A percentile compares a stretch with the other conserved stretches of the same genome.
These are phyloP conservation scores for Rhingia campestris DNA, from an alignment of 2,888 invertebrate genomes.

Conservation along the genomic window DNA sequence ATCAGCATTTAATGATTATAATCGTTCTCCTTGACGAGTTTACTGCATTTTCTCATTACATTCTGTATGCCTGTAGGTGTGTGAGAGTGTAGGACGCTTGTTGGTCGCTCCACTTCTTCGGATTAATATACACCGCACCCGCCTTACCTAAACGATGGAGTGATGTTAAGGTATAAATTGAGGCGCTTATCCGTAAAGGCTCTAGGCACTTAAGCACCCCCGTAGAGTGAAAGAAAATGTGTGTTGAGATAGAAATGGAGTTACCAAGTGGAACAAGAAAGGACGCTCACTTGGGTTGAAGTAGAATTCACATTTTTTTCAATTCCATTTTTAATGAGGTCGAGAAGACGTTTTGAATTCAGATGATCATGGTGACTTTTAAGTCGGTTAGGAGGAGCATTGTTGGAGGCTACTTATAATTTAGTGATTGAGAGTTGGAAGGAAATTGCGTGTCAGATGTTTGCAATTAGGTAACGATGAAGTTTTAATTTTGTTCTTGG, in stretches of 20 bases:
- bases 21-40: slow-evolving; percentile 33
- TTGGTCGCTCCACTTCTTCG: slow-evolving; percentile 2
- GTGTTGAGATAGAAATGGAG: slow-evolving; percentile 29
- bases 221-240: slow-evolving; percentile 13
- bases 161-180: not conserved
- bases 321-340: slow-evolving; percentile 13
- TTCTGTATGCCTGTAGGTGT: not conserved
- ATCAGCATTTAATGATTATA: slow-evolving; percentile 50
- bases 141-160: not conserved
- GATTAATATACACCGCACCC: too few relatives aligned
- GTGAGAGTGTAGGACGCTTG: not conserved
- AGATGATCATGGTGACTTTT: slow-evolving; percentile 31
- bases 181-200: slow-evolving; percentile 12
- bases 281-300: slow-evolving; percentile 18
- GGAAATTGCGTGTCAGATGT: not conserved
- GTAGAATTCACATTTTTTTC: not conserved
- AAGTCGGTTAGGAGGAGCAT: not conserved
- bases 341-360: slow-evolving; percentile 32
- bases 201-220: slow-evolving; percentile 30
- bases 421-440: not conserved
- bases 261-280: slow-evolving; percentile 36
- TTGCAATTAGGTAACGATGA: not conserved
- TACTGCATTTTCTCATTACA: slow-evolving; percentile 39
- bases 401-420: not conserved
- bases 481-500: too few relatives aligned